phyloP scores from a whole-genome alignment of 2,888 invertebrate species.

The Quadroppia sp. region DNA sequence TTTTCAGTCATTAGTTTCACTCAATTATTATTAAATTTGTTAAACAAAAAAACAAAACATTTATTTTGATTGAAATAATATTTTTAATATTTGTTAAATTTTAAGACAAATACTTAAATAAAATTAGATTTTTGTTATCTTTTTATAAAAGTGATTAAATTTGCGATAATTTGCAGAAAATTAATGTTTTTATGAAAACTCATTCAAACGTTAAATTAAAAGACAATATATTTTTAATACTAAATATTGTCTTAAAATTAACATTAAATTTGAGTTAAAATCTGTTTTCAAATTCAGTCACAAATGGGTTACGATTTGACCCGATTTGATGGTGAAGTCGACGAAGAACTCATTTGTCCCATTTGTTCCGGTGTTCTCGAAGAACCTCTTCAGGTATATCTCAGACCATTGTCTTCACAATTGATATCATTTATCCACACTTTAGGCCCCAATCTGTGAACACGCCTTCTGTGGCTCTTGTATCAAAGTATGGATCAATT shows the following conservation, averaged over 20 bases:
- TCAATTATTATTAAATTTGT: not conserved
- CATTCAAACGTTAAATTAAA: too few species aligned
- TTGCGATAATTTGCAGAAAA: too few species aligned
- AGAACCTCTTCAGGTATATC: conserved; percentile 82
- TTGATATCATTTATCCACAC: not conserved
- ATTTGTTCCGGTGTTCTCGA: conserved; percentile 93
- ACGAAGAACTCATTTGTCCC: conserved; percentile 92
- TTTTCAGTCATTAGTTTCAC: not conserved
- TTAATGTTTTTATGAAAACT: too few species aligned
- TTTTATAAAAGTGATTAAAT: too few species aligned
- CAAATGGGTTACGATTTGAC: conserved; percentile 89
- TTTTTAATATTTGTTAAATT: too few species aligned
- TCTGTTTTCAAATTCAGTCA: not conserved
- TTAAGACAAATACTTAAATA: too few species aligned
- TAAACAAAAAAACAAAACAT: too few species aligned
- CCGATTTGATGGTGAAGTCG: conserved; percentile 84
- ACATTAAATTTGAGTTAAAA: not conserved
- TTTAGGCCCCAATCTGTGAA: conserved; percentile 85
- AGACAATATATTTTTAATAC: too few species aligned
- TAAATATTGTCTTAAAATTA: not conserved
- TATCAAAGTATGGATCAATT: conserved; percentile 60
- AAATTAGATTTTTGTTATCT: too few species aligned
- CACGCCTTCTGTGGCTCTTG: conserved; percentile 90
- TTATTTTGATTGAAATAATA: too few species aligned
- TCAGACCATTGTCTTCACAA: conserved; percentile 10